phyloP scores from a whole-genome alignment of 2,113 vertebrate genomes.

The Carassius auratus region DNA sequence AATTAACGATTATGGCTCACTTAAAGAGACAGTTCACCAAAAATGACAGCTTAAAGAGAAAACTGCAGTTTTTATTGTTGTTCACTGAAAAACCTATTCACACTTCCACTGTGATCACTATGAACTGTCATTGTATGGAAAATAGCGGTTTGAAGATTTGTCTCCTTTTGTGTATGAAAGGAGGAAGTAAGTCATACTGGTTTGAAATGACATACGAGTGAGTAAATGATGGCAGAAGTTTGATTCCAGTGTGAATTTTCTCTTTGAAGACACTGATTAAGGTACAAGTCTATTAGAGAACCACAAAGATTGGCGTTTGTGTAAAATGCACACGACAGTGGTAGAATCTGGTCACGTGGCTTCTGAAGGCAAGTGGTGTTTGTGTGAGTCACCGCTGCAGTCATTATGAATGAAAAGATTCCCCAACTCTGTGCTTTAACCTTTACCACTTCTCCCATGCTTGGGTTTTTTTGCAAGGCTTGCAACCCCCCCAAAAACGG shows the following conservation, averaged over 20 bases:
- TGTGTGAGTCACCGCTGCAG: background rate
- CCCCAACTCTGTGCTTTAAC: background rate
- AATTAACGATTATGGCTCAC: background rate
- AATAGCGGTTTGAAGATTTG: background rate
- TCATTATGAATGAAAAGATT: slow-evolving; percentile 17
- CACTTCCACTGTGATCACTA: background rate
- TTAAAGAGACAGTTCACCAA: background rate
- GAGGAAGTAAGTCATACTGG: background rate
- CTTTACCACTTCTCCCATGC: slow-evolving; percentile 25
- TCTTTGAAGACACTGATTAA: background rate
- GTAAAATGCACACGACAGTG: background rate
- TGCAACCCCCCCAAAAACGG: background rate
- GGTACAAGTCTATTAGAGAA: background rate
- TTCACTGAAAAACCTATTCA: background rate
- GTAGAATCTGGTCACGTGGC: background rate
- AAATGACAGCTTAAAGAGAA: background rate
- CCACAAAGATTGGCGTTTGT: background rate
- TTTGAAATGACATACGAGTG: background rate
- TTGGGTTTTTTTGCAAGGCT: background rate
- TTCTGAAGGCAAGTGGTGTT: no score
- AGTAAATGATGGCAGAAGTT: background rate
- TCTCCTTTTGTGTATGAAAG: background rate
- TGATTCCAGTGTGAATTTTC: background rate
- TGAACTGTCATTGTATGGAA: background rate
- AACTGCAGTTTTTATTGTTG: background rate